A percentile compares a stretch with the other conserved stretches of the same genome.
Evolutionary conservation across 2,888 invertebrate species (phyloP).

Genomic region (Coecobrya sp.): DNA sequence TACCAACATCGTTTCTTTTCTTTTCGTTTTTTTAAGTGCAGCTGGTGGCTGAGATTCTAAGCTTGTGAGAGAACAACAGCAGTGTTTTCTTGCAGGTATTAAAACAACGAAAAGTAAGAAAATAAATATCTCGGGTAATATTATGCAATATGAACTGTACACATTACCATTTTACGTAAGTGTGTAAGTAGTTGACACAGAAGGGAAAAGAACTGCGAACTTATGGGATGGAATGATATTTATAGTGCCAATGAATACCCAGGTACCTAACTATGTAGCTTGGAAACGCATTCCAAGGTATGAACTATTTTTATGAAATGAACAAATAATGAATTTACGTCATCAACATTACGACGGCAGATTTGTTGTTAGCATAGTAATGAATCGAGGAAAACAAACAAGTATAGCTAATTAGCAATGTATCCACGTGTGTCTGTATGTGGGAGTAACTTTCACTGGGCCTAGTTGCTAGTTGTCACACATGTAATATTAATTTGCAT

Average conservation of each 20-base stretch:
- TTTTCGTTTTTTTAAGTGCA: conserved; percentile 14
- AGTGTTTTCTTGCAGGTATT: too few relatives aligned
- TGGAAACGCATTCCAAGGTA: background rate
- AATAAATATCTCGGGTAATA: too few relatives aligned
- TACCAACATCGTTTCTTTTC: conserved; percentile 24
- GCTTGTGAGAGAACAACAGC: background rate
- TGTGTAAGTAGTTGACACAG: too few relatives aligned
- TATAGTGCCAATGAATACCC: too few relatives aligned
- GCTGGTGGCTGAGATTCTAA: conserved; percentile 16
- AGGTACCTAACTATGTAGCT: background rate
- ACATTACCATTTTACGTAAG: too few relatives aligned
- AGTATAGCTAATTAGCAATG: conserved; percentile 30
- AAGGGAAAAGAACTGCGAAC: too few relatives aligned
- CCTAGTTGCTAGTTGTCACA: background rate
- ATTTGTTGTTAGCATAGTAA: background rate
- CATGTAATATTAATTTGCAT: conserved; percentile 35
- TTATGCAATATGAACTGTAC: background rate
- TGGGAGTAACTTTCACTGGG: conserved; percentile 11
- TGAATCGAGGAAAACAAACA: conserved; percentile 13
- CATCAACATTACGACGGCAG: background rate
- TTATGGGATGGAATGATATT: too few relatives aligned
- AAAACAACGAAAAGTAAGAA: too few relatives aligned
- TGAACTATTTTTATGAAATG: background rate
- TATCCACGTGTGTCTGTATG: conserved; percentile 24
- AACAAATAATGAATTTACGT: conserved; percentile 9